Conservation (phyloP, 2,113 vertebrate species). For the Hippocampus guttulatus region DNA sequence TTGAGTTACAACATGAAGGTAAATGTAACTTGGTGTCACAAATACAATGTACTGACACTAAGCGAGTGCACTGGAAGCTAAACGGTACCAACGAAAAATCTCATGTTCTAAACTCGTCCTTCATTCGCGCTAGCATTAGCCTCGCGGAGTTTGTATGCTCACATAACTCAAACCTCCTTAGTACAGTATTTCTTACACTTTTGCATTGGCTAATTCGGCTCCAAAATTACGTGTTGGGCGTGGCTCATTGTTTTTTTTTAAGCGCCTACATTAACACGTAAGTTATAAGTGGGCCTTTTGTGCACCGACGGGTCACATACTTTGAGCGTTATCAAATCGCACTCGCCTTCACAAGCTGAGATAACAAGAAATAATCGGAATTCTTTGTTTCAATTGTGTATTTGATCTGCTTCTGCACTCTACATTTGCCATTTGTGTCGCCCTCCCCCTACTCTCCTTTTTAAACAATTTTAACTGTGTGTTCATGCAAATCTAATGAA, state of each 20-base stretch:
- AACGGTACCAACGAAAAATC: neutral
- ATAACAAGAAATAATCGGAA: neutral
- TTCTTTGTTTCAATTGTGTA: no score
- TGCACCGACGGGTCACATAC: neutral
- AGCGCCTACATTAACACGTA: neutral
- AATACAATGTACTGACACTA: neutral
- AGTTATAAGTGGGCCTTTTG: neutral
- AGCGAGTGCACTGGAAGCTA: neutral
- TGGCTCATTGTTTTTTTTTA: neutral
- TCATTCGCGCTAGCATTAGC: conserved; percentile 49
- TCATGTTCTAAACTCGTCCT: neutral
- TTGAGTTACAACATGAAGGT: neutral
- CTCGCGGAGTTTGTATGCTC: conserved; percentile 36
- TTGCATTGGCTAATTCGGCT: neutral
- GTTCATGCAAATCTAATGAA: no score
- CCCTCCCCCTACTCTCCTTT: neutral
- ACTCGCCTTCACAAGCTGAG: neutral
- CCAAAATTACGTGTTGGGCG: neutral
- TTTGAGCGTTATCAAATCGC: neutral
- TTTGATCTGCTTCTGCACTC: neutral
- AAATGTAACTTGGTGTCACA: conserved; percentile 22
- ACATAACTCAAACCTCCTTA: conserved; percentile 28
- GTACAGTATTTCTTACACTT: neutral
- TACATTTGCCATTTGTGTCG: neutral
- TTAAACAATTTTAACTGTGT: no score